Base-by-base conservation (phyloP, 2,797 vertebrate genomes). In the Rhyacichthys aspro region DNA sequence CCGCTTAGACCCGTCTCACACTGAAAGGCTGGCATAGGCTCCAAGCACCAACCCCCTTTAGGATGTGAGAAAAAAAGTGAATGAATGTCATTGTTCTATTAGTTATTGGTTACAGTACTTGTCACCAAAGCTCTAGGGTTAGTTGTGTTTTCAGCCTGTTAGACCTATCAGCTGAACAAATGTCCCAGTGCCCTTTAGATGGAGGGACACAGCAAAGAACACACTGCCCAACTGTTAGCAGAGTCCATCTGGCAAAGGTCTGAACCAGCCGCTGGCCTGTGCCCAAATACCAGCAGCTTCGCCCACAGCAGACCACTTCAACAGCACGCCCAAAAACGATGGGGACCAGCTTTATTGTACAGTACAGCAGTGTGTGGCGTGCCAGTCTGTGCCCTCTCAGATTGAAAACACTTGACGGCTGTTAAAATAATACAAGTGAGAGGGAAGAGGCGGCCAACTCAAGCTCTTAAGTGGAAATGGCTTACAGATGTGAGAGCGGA, bases 371-470 rank as follows among this genome's bases (percentile, higher is more conserved):
- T 39, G 54, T 70, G 82, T 70, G 82, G 62, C 60, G 55, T 88
- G 85, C 84, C 83, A 86, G 78, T 43, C 61, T 58, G 72, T 86
- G 83, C 81, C 87, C 75, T 77, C 71, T 71, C 61, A 59, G 81
- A 86, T 79, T 83, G 74, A 78, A 86, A 89, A 88, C 86, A 88
- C 76, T 86, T 74, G 78, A 76, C 17, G 44, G 76, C 82, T 87
- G 82, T 90, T 90, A 89, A 90, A 89, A 78, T 84, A 90, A 88
- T 82, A 84, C 70, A 70, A 84, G 84, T 61, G 77, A 83, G 79
- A 81, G 78, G 74, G 60, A 87, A 69, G 74, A 83, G 75, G 78
- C 59, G 11, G 85, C 81, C 80, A 82, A 62, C 72, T 84, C 66
- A 44, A 61, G 74, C 84, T 77, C 83, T 83, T 79, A 78, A 83